A percentile compares a stretch with the other conserved stretches of the same genome.
Conservation (phyloP, 2,888 invertebrate species). For the Phania funesta region DNA sequence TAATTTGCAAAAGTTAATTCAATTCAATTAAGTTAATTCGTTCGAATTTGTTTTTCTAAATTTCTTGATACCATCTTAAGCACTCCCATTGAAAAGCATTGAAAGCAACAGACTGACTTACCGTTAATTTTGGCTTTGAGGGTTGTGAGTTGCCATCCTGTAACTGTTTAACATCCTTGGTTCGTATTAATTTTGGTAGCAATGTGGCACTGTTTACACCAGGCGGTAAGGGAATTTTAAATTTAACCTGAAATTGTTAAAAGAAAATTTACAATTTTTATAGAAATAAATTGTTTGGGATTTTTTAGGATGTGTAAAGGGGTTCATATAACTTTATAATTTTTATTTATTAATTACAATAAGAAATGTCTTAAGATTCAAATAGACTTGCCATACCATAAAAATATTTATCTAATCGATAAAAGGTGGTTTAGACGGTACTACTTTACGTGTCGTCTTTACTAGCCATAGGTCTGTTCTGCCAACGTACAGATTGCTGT, state of each 20-base stretch:
- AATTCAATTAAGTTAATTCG: constrained; percentile 7
- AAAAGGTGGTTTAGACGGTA: no score
- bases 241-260: constrained; percentile 76
- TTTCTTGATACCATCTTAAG: neutral
- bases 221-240: constrained; percentile 80
- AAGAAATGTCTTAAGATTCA: no score
- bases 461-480: no score
- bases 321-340: no score
- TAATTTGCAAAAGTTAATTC: neutral
- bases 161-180: constrained; percentile 84
- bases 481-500: no score
- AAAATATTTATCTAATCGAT: no score
- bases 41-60: neutral
- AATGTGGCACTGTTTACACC: constrained; percentile 83
- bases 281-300: no score
- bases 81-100: neutral
- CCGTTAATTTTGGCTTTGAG: constrained; percentile 88
- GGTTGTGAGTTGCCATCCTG: constrained; percentile 80
- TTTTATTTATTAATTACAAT: no score
- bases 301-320: no score
- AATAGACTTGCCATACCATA: no score
- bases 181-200: constrained; percentile 91
- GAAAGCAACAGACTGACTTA: constrained; percentile 79
- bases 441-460: no score
- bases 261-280: constrained; percentile 3